Base-by-base conservation (phyloP, 37 sponge, comb jelly and placozoan genomes). In the Cladorhizidae sp. region DNA sequence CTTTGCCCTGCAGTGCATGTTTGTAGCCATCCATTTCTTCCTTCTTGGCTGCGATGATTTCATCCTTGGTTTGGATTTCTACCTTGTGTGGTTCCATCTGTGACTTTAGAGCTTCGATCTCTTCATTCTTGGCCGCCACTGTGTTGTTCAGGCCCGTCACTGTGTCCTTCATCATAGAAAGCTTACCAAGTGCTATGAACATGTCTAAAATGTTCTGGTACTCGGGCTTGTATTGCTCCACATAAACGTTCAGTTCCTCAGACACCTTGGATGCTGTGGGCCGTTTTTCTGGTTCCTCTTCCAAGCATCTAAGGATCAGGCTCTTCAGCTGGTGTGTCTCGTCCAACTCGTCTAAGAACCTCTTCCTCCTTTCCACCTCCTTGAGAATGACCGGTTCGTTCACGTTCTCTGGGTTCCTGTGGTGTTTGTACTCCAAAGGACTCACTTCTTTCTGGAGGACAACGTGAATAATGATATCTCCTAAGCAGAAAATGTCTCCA, bases 21-120 rank as follows among this genome's bases (percentile, higher is more conserved):
- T 78, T 85, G 79, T 85, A 77, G 37, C 32, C 36, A 28, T 85
- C 79, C 3, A 85, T 25, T 64, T 85, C 79, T 36, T 78, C 33
- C 62, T 72, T 77, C 50, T 70, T 42, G 62, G 85, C 62, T 20
- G 31, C n/a, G 15, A 78, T 42, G 26, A 33, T 50, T 26, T 62
- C 29, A 15, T 64, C 79, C 15, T 78, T 85, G 21, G 70, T 63
- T 18, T 57, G 57, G 0, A 77, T 33, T 35, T 85, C 79, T 22
- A 59, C 59, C 29, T 51, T 70, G 0, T 77, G 72, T 0, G 70
- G 61, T 23, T 78, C 73, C 43, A 72, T 56, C 35, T 85, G 59
- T 12, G 26, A n/a, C 51, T 78, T 63, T 0, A 70, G 57, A 22
- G 51, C 85, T 26, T 61, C 72, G 6, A 85, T 75, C 55, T 77